Evolutionary conservation across 2,113 vertebrate species (phyloP).

Genomic region (Zapornia atra): DNA sequence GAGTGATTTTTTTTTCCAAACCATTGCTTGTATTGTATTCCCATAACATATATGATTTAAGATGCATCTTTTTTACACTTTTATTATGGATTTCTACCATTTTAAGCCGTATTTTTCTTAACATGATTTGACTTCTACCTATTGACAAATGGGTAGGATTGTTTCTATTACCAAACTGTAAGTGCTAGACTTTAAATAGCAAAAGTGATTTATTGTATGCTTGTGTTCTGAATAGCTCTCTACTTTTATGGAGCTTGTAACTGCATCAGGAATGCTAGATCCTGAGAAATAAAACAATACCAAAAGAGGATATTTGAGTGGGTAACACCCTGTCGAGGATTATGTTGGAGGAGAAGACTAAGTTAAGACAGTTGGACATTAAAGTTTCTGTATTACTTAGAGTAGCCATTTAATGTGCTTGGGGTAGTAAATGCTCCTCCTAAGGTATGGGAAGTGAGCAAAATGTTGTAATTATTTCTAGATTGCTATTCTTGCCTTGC

Average conservation of each 20-base stretch:
- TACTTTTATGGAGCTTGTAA: not conserved
- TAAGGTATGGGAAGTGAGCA: not conserved
- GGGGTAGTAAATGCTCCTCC: not conserved
- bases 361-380: not conserved
- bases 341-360: not conserved
- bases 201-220: not conserved
- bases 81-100: not conserved
- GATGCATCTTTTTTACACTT: not conserved
- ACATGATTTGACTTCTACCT: not conserved
- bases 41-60: not conserved
- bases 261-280: not conserved
- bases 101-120: not conserved
- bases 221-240: not conserved
- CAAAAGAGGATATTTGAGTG: not conserved
- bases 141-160: not conserved
- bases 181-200: not conserved
- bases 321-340: not conserved
- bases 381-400: not conserved
- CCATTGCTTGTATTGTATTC: not conserved
- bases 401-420: not conserved
- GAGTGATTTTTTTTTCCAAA: not conserved
- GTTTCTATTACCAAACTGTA: not conserved
- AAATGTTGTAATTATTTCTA: slow-evolving; percentile 10
- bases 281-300: not conserved
- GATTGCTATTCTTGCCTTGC: not conserved